These are phyloP conservation scores for Polypedilum vanderplanki DNA, from an alignment of 1,140 invertebrate genomes.

Conservation along the genomic window DNA sequence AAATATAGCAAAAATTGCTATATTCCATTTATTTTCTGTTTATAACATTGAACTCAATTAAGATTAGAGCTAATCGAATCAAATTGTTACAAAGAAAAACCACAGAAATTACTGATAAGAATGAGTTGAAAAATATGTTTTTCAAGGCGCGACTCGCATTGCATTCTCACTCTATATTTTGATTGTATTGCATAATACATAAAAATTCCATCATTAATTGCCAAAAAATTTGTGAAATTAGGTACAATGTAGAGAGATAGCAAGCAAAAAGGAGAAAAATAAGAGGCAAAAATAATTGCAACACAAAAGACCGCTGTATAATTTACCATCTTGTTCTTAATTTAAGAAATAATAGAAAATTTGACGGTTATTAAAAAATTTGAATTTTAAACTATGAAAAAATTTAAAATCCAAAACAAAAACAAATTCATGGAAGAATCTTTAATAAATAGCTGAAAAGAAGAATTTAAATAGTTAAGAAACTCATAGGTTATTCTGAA, in stretches of 20 bases:
- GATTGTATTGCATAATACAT: too few species aligned
- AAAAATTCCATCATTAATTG: too few species aligned
- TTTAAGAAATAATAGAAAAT: not conserved
- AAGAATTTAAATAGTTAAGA: too few species aligned
- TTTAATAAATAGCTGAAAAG: too few species aligned
- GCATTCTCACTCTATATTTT: not conserved
- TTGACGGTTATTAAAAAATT: too few species aligned
- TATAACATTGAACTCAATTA: not conserved
- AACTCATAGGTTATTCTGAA: too few species aligned
- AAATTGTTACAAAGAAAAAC: not conserved
- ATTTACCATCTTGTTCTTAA: not conserved
- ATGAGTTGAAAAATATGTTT: not conserved
- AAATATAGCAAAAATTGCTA: too few species aligned
- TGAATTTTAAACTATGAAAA: not conserved
- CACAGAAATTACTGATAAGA: not conserved
- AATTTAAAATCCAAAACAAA: too few species aligned
- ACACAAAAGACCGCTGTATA: constrained; percentile 5
- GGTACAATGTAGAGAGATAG: not conserved
- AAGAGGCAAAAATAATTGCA: constrained; percentile 3
- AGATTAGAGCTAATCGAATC: not conserved
- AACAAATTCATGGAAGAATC: too few species aligned
- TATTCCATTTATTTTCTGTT: too few species aligned
- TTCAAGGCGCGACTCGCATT: not conserved
- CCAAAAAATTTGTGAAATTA: not conserved
- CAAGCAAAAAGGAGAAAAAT: not conserved